phyloP scores from a whole-genome alignment of 2,797 vertebrate genomes.

The Florisuga fusca region DNA sequence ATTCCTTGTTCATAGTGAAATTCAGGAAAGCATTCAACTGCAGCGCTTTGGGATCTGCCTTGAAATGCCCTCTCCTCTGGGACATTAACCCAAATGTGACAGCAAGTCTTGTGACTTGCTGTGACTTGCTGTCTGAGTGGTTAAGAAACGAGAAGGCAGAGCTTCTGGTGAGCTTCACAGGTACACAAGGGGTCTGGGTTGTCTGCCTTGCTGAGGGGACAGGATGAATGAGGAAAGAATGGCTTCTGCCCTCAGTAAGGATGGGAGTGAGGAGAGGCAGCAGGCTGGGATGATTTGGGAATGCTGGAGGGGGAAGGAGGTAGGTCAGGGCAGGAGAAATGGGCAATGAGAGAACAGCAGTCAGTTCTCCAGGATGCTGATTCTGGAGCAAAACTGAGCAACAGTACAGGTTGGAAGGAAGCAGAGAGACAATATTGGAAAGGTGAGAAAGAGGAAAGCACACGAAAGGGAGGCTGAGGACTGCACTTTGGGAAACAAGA shows the following conservation, averaged over 20 bases:
- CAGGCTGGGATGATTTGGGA: neutral
- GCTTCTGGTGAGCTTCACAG: neutral
- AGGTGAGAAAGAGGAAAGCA: neutral
- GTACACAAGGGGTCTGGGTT: neutral
- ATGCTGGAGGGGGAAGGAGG: neutral
- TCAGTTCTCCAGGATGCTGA: neutral
- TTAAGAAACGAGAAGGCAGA: neutral
- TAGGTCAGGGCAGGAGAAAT: neutral
- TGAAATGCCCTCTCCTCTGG: neutral
- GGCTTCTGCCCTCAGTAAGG: neutral
- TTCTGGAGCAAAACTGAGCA: neutral
- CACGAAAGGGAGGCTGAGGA: neutral
- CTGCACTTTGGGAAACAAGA: neutral
- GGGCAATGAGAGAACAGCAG: accelerated
- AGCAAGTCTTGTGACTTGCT: neutral
- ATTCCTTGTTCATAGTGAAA: neutral
- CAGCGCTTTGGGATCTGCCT: neutral
- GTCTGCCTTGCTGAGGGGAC: neutral
- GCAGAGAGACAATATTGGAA: neutral
- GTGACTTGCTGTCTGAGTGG: neutral
- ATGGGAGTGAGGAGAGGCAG: neutral
- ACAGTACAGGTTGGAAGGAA: neutral
- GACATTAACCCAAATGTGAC: neutral
- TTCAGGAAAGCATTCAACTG: neutral
- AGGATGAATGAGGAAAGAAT: neutral